These are phyloP conservation scores for Crotalus viridis DNA, from an alignment of 2,113 vertebrate genomes.

Conservation along the genomic window DNA sequence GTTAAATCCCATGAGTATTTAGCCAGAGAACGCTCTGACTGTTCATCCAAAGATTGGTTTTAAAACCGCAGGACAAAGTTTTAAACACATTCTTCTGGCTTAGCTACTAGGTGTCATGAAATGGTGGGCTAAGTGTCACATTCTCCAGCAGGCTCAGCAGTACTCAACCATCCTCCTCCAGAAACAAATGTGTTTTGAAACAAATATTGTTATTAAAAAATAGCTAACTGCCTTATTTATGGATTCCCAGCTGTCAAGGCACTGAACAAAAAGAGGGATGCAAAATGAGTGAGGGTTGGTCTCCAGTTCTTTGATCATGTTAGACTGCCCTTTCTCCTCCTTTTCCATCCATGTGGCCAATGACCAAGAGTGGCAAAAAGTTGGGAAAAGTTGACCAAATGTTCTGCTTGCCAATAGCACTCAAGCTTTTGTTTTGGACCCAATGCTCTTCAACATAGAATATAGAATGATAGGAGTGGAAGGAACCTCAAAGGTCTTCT, in stretches of 20 bases:
- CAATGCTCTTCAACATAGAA: no score
- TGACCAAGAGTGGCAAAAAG: not conserved
- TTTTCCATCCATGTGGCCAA: not conserved
- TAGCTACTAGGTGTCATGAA: not conserved
- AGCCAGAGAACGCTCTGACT: not conserved
- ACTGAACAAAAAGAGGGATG: no score
- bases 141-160: not conserved
- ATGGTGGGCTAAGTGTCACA: accelerated
- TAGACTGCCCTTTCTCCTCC: not conserved
- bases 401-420: no score
- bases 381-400: not conserved
- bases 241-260: not conserved
- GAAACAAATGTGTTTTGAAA: accelerated
- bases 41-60: not conserved
- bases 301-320: not conserved
- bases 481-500: no score
- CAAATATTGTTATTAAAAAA: accelerated
- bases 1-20: not conserved
- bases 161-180: accelerated
- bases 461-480: no score
- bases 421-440: no score
- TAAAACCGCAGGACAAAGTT: accelerated
- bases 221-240: accelerated
- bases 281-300: not conserved
- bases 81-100: accelerated